These are phyloP conservation scores for Orthosia gothica DNA, from an alignment of 2,888 invertebrate genomes.

Conservation along the genomic window DNA sequence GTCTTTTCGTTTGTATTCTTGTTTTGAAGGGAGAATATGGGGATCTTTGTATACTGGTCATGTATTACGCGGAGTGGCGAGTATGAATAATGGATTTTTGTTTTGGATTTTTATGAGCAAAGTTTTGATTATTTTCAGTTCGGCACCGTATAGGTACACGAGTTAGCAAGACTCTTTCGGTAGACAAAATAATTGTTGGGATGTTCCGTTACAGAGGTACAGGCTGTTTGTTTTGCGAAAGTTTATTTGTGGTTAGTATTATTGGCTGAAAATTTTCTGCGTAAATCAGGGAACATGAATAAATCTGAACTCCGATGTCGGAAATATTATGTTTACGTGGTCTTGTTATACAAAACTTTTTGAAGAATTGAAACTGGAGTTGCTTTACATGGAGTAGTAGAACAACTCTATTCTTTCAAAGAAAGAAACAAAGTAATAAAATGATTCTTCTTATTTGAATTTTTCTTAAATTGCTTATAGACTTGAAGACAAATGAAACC, in stretches of 20 bases:
- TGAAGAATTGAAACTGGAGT: not conserved
- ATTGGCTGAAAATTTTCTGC: slow-evolving; percentile 54
- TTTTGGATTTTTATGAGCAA: slow-evolving; percentile 92
- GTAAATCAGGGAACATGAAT: slow-evolving; percentile 45
- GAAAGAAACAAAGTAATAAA: not conserved
- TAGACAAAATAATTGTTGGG: slow-evolving; percentile 83
- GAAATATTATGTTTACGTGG: slow-evolving; percentile 18
- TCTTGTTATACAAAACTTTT: not conserved
- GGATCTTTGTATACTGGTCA: slow-evolving; percentile 77
- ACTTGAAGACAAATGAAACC: not conserved
- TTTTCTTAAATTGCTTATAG: too few relatives aligned
- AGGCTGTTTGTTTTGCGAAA: slow-evolving; percentile 78
- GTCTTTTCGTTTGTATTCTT: slow-evolving; percentile 73
- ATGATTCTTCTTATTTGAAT: not conserved
- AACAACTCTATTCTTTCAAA: not conserved
- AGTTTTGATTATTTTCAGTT: slow-evolving; percentile 92
- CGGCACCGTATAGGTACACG: slow-evolving; percentile 84
- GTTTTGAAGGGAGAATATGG: slow-evolving; percentile 68
- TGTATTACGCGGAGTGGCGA: slow-evolving; percentile 83
- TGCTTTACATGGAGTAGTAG: not conserved
- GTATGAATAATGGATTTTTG: slow-evolving; percentile 92
- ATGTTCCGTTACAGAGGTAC: slow-evolving; percentile 69
- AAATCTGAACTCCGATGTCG: slow-evolving; percentile 42
- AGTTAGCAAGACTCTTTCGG: slow-evolving; percentile 79
- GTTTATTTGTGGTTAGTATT: slow-evolving; percentile 76